These are phyloP conservation scores for Cetoscarus ocellatus DNA, from an alignment of 2,797 vertebrate species.

Conservation along the genomic window DNA sequence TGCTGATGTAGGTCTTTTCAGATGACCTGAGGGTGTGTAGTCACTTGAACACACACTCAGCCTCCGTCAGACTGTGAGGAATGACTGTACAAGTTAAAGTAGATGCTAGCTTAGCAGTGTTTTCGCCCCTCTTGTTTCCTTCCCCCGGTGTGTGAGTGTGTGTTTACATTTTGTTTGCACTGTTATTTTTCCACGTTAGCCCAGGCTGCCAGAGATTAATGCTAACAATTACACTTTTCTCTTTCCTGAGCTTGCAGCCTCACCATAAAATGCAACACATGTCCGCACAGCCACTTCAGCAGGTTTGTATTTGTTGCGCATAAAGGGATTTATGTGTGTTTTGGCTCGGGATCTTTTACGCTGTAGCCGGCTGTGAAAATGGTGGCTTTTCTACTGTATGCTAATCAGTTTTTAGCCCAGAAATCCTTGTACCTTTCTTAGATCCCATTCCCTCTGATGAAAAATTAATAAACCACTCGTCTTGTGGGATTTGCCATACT, in stretches of 20 bases:
- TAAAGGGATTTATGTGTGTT: constrained; percentile 21
- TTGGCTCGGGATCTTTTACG: constrained; percentile 2
- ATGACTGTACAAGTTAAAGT: constrained; percentile 44
- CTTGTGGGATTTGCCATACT: constrained; percentile 18
- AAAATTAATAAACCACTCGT: constrained; percentile 14
- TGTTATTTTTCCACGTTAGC: neutral
- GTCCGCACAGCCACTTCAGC: constrained; percentile 28
- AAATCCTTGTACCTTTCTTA: constrained; percentile 22
- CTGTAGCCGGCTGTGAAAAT: constrained; percentile 8
- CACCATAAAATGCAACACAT: constrained; percentile 34
- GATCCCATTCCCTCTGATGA: constrained; percentile 23
- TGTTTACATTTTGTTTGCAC: constrained; percentile 5
- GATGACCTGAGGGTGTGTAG: constrained; percentile 23
- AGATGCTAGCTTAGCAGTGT: constrained; percentile 25
- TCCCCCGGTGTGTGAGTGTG: constrained; percentile 5
- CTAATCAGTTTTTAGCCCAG: constrained; percentile 25
- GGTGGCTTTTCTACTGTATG: constrained; percentile 24
- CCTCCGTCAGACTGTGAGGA: constrained; percentile 48
- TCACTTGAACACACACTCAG: constrained; percentile 46
- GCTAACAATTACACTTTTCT: constrained; percentile 38
- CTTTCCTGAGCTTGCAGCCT: constrained; percentile 10
- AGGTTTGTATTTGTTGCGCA: constrained; percentile 35
- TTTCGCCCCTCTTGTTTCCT: constrained; percentile 7
- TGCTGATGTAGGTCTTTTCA: constrained; percentile 56
- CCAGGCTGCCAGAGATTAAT: constrained; percentile 28